Percentiles rank a stretch among this genome's conserved stretches.
phyloP scores from a whole-genome alignment of 2,113 vertebrate genomes.

The Ardeotis arabs region DNA sequence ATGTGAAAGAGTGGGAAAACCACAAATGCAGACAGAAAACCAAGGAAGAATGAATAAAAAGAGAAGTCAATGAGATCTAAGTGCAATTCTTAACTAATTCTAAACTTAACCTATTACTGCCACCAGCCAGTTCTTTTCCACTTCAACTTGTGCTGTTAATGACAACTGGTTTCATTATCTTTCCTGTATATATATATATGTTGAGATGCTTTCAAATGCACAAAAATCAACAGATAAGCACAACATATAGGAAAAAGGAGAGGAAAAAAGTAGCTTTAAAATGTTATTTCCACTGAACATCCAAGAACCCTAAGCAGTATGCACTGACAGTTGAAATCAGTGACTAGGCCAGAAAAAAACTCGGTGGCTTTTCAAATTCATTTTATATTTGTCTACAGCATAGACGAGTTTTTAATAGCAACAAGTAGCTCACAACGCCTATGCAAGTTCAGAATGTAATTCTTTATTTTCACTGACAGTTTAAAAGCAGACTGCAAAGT shows the following conservation, averaged over 20 bases:
- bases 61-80: background rate
- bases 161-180: background rate
- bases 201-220: background rate
- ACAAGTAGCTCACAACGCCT: constrained; percentile 30
- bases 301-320: background rate
- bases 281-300: background rate
- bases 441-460: constrained; percentile 3
- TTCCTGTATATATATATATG: background rate
- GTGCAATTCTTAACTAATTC: background rate
- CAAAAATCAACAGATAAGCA: background rate
- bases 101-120: background rate
- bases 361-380: background rate
- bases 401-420: constrained; percentile 32
- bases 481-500: constrained; percentile 16
- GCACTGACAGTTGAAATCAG: background rate
- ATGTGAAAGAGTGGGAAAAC: background rate
- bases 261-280: background rate
- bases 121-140: background rate
- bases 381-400: background rate
- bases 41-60: background rate
- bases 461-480: constrained; percentile 13
- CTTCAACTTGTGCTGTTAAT: background rate
- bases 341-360: background rate
- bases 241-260: rapidly evolving
- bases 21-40: background rate